Conservation (phyloP, 1,140 invertebrate species). For the Plutomurus gul region DNA sequence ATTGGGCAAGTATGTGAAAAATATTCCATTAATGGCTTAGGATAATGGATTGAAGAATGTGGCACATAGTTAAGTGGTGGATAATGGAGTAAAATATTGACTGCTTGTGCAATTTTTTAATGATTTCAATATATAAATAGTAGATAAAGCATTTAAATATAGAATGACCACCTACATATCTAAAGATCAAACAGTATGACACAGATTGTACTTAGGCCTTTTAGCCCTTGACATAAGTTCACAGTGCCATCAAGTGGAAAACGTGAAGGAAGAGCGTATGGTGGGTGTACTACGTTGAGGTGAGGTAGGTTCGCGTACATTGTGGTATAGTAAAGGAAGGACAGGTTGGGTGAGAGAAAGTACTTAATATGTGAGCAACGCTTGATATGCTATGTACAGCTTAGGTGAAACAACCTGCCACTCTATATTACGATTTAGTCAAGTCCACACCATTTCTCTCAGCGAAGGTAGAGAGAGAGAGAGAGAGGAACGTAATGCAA, state of each 20-base stretch:
- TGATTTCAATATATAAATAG: not conserved
- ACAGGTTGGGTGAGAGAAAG: not conserved
- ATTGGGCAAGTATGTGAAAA: no score
- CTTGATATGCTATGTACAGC: no score
- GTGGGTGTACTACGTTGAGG: no score
- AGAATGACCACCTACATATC: not conserved
- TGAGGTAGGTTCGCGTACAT: no score
- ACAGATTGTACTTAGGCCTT: not conserved
- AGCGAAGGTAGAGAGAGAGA: not conserved
- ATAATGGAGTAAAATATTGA: no score
- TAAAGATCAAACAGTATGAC: not conserved
- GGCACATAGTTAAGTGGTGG: no score
- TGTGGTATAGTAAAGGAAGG: not conserved
- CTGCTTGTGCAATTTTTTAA: no score
- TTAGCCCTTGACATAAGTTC: slow-evolving; percentile 9
- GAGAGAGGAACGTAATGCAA: not conserved
- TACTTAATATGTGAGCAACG: not conserved
- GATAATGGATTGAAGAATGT: no score
- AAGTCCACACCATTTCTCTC: not conserved
- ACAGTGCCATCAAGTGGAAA: not conserved
- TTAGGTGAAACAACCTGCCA: not conserved
- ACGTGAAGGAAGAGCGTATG: not conserved
- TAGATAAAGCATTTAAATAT: not conserved
- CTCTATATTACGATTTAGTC: not conserved
- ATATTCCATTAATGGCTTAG: no score